Evolutionary conservation across 2,113 vertebrate genomes (phyloP).

Genomic region (Neopipo cinnamomea): DNA sequence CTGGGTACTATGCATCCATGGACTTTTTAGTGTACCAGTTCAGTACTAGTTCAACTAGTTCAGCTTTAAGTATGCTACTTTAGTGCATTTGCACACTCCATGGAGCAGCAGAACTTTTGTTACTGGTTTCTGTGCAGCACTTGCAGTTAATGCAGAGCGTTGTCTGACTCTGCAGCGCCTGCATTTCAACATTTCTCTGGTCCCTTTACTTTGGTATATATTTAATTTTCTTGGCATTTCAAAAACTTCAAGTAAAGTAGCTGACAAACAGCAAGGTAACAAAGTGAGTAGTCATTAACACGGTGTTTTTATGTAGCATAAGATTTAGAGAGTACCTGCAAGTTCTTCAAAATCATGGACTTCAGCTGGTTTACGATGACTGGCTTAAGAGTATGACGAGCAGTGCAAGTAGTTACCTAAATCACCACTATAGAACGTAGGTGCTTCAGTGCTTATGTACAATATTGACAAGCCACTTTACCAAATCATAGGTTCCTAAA

Average conservation of each 20-base stretch:
- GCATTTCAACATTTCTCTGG: background rate
- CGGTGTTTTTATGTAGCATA: background rate
- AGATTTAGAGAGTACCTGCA: background rate
- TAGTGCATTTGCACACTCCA: accelerated
- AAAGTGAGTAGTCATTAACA: background rate
- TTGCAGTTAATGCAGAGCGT: background rate
- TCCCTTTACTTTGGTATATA: background rate
- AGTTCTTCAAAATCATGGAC: background rate
- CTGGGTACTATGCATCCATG: background rate
- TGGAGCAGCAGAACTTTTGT: background rate
- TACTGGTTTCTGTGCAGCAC: background rate
- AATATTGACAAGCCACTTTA: background rate
- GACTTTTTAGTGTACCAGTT: background rate
- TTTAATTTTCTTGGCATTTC: background rate
- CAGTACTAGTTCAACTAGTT: background rate
- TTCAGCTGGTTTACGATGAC: background rate
- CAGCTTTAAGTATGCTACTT: background rate
- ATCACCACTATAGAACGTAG: too few relatives aligned
- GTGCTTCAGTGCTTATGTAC: too few relatives aligned
- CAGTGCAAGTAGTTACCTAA: background rate
- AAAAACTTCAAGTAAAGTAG: background rate
- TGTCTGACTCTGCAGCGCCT: background rate
- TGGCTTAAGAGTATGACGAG: background rate
- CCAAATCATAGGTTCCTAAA: background rate
- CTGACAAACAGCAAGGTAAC: background rate